Conservation (phyloP, 2,113 vertebrate species). For the Periophthalmodon schlosseri region DNA sequence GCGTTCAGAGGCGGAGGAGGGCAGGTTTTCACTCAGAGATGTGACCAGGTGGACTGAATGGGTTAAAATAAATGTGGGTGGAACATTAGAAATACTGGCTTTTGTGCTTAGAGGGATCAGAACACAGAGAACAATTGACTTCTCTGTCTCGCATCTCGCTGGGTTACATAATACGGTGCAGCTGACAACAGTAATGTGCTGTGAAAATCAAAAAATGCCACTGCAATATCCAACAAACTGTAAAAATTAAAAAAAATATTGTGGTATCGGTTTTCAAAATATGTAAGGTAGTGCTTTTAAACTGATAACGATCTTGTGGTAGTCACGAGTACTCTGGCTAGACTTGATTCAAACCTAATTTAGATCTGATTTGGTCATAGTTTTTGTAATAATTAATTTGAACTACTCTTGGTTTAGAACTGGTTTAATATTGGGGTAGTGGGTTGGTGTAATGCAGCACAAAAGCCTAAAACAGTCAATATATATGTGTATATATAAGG, state of each 20-base stretch:
- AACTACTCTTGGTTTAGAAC: too few relatives aligned
- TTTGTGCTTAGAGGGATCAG: not conserved
- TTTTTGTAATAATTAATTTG: too few relatives aligned
- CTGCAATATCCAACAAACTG: too few relatives aligned
- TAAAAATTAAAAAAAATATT: not conserved
- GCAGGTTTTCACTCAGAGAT: not conserved
- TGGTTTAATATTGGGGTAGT: too few relatives aligned
- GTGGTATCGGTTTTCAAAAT: not conserved
- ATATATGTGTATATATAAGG: too few relatives aligned
- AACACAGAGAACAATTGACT: not conserved
- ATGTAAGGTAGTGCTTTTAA: not conserved
- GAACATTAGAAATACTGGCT: not conserved
- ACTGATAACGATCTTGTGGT: too few relatives aligned
- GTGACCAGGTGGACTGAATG: not conserved
- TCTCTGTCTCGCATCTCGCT: not conserved
- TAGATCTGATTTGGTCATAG: too few relatives aligned
- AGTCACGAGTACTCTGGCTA: too few relatives aligned
- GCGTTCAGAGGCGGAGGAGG: not conserved
- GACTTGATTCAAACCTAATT: too few relatives aligned
- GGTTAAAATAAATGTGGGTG: not conserved
- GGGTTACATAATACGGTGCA: not conserved
- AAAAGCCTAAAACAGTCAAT: too few relatives aligned
- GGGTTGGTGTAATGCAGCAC: too few relatives aligned
- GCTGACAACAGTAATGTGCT: not conserved
- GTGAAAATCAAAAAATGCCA: not conserved